Evolutionary conservation across 2,113 vertebrate species (phyloP).

Genomic region (Takifugu flavidus): DNA sequence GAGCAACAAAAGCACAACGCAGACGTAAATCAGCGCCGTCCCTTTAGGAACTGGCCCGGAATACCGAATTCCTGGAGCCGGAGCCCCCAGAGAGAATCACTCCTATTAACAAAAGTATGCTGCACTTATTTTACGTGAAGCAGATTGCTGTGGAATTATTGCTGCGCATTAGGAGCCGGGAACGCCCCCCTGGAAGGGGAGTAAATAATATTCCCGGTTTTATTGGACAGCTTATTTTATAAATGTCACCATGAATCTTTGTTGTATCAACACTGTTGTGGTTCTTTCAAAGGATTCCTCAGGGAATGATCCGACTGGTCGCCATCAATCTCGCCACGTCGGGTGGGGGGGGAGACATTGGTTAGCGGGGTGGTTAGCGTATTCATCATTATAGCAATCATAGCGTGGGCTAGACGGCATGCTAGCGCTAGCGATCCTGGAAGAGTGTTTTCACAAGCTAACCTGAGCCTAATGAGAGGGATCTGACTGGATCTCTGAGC

Average conservation of each 20-base stretch:
- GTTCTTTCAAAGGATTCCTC: conserved; percentile 33
- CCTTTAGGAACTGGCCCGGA: conserved; percentile 15
- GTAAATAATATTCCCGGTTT: conserved; percentile 55
- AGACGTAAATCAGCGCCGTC: neutral
- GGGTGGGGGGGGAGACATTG: conserved; percentile 38
- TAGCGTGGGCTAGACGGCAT: conserved; percentile 39
- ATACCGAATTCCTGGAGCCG: conserved; percentile 46
- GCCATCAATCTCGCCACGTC: conserved; percentile 50
- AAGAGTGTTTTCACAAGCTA: conserved; percentile 33
- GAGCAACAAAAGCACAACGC: neutral
- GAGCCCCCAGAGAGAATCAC: conserved; percentile 42
- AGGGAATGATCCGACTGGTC: conserved; percentile 45
- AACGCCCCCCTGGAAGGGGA: conserved; percentile 39
- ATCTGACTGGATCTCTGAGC: neutral
- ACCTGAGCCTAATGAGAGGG: conserved; percentile 18
- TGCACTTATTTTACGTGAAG: conserved; percentile 33
- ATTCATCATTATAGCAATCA: conserved; percentile 64
- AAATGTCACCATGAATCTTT: conserved; percentile 57
- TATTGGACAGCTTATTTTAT: conserved; percentile 44
- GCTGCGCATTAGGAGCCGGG: conserved; percentile 48
- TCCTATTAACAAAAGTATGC: conserved; percentile 48
- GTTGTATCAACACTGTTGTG: conserved; percentile 53
- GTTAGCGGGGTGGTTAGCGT: conserved; percentile 46
- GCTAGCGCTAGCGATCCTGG: conserved; percentile 38
- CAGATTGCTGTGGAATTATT: conserved; percentile 47